Base-by-base conservation (phyloP, 2,888 invertebrate species). In the Folsomia manolachei region DNA sequence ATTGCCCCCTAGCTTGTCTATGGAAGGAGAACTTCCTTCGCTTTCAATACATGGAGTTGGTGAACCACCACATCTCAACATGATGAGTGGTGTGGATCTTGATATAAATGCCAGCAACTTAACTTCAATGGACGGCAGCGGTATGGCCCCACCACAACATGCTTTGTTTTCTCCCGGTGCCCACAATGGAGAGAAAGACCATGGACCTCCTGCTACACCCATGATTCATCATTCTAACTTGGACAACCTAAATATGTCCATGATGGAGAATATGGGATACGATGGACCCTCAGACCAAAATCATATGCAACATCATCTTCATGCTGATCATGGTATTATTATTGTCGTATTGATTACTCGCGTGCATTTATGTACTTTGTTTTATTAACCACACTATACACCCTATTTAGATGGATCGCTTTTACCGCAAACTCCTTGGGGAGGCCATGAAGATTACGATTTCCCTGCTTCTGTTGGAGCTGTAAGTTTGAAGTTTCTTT, bases 401-500 rank as follows among this genome's bases (percentile, higher is more conserved):
- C n/a, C n/a, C n/a, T n/a, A n/a, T n/a, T n/a, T n/a, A n/a, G n/a
- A n/a, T n/a, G n/a, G 75, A 27, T 80, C 80, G 11, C 75, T 79
- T 7, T 71, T 79, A 70, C 85, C 85, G 27, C 87, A 87, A 1
- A 89, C 88, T 4, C 89, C 89, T 1, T 89, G 89, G 89, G 85
- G 85, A 78, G 87, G 77, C 9, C 75, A 88, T 76, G 91, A 90
- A 81, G 92, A 92, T 82, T 92, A 92, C 83, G 93, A 93, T 82
- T 89, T 92, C 81, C 92, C 93, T 61, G 89, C 90, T 71, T 91
- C 92, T 69, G 91, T 90, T 78, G 93, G 91, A 83, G 91, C 90
- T 80, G 92, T 93, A 86, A 87, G 90, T 87, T 52, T n/a, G 19
- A 11, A 27, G 27, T 27, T 62, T 60, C 9, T 53, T 63, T 0